phyloP scores from a whole-genome alignment of 37 sponge, comb jelly and placozoan genomes.

The Ianthella basta region DNA sequence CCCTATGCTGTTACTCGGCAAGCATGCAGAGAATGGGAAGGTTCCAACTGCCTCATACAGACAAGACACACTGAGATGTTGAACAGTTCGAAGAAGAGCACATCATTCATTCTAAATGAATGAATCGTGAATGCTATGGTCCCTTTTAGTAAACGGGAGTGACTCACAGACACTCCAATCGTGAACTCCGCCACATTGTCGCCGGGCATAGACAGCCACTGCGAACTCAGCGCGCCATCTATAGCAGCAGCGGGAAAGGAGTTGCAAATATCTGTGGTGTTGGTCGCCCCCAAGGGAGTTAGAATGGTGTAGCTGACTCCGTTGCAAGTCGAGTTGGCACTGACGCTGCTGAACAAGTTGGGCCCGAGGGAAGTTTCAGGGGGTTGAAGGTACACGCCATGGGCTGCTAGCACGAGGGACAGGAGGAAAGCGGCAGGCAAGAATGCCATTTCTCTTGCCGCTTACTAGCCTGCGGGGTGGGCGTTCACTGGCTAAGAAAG shows the following conservation, averaged over 20 bases:
- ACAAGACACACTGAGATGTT: background rate
- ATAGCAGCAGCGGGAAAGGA: background rate
- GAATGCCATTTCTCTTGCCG: too few species aligned
- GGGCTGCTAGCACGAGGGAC: too few species aligned
- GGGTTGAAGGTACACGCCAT: too few species aligned
- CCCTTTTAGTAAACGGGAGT: too few species aligned
- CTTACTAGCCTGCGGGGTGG: too few species aligned
- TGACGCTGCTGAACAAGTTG: background rate
- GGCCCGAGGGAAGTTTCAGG: too few species aligned
- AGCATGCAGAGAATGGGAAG: too few species aligned
- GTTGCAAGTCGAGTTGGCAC: background rate
- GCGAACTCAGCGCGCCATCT: background rate
- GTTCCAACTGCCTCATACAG: too few species aligned
- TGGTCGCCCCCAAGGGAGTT: background rate
- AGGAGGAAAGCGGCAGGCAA: too few species aligned
- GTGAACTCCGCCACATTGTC: background rate
- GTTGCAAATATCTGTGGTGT: background rate
- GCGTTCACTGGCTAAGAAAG: too few species aligned
- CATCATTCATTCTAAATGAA: background rate
- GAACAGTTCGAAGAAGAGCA: background rate
- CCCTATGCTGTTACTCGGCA: too few species aligned
- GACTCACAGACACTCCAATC: slow-evolving; percentile 4
- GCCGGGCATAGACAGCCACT: background rate
- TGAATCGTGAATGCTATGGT: background rate
- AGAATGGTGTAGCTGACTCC: background rate